Evolutionary conservation across 2,888 invertebrate genomes (phyloP).

Genomic region (Anoncus sp.): DNA sequence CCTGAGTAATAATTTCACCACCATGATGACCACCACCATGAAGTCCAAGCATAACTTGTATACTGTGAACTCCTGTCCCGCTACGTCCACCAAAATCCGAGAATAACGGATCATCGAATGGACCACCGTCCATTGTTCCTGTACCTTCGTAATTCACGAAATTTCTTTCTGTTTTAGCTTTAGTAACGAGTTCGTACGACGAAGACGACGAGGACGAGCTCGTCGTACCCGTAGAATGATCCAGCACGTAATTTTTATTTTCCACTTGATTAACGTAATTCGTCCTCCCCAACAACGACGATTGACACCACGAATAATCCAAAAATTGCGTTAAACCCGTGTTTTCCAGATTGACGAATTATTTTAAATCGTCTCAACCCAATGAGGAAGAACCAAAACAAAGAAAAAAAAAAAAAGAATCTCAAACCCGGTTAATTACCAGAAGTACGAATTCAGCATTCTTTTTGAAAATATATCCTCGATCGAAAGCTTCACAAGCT

Average conservation of each 20-base stretch:
- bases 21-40: conserved; percentile 83
- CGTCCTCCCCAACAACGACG: background rate
- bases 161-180: background rate
- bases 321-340: conserved; percentile 12
- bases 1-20: conserved; percentile 77
- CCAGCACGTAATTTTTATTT: conserved; percentile 35
- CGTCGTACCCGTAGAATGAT: conserved; percentile 34
- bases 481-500: no score
- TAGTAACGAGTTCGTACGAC: conserved; percentile 23
- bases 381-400: no score
- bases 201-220: conserved; percentile 26
- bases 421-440: no score
- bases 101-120: conserved; percentile 92
- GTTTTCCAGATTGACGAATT: conserved; percentile 48
- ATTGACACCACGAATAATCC: conserved; percentile 38
- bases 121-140: conserved; percentile 88
- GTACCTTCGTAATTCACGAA: conserved; percentile 37
- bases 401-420: no score
- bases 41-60: conserved; percentile 89
- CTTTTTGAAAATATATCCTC: no score
- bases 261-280: conserved; percentile 17
- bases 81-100: conserved; percentile 88
- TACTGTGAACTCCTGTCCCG: conserved; percentile 86
- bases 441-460: no score
- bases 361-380: conserved; percentile 33